phyloP scores from a whole-genome alignment of 2,113 vertebrate genomes.

The Lutjanus erythropterus region DNA sequence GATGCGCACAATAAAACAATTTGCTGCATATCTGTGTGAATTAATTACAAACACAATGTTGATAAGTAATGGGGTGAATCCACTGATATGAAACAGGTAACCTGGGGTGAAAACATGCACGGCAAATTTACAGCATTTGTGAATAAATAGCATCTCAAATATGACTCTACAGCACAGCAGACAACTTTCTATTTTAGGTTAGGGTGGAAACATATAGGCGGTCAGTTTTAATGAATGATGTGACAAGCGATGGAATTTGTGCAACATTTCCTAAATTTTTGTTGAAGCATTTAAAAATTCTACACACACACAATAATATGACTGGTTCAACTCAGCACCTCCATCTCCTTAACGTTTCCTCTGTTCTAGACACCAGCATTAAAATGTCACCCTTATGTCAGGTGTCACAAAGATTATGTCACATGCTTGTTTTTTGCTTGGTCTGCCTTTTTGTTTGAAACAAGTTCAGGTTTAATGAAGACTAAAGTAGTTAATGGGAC shows the following conservation, averaged over 20 bases:
- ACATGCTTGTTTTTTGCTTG: not conserved
- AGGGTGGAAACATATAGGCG: too few relatives aligned
- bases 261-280: too few relatives aligned
- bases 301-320: too few relatives aligned
- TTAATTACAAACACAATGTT: too few relatives aligned
- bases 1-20: conserved; percentile 59
- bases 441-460: conserved; percentile 1
- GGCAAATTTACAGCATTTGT: not conserved
- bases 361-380: too few relatives aligned
- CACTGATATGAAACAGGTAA: not conserved
- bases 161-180: not conserved
- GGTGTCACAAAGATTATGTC: not conserved
- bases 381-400: too few relatives aligned
- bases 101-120: not conserved
- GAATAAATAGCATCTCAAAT: not conserved
- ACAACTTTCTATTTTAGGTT: too few relatives aligned
- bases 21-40: conserved; percentile 24
- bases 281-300: too few relatives aligned
- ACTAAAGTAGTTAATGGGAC: not conserved
- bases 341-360: not conserved
- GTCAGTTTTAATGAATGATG: not conserved
- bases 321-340: not conserved
- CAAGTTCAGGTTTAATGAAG: not conserved
- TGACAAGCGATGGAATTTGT: too few relatives aligned
- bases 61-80: too few relatives aligned